Evolutionary conservation across 2,797 vertebrate species (phyloP), one percentile per base, ranked within the genome.

Genomic region (Perdix hodgsoniae): DNA sequence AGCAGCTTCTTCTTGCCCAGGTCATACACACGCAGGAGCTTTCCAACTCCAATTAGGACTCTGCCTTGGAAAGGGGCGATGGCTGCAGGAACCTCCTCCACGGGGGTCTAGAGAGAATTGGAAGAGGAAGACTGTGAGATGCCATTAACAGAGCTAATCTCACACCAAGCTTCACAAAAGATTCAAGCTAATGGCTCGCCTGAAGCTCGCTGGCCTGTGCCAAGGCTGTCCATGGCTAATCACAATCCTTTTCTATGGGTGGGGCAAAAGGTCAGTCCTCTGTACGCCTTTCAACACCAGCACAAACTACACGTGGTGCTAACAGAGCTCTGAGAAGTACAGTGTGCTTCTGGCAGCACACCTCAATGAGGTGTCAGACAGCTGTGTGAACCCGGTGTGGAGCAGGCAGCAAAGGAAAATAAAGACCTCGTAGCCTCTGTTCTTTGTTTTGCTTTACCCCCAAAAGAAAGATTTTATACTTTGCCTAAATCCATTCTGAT

Each of bases 1-100:
- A 99, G 98, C 91, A 99, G 98, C 86, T 99, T 99, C 98, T 99
- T 99, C 96, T 99, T 99, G 80, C 99, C 99, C 77, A 99, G 95
- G 97, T 99, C 99, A 3, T 99, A 99, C 9, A 99, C 99, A 42
- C 99, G 98, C 86, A 99, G 95, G 52, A 99, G 98, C 87, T 99
- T 99, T 4, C 99, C 99, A n/a, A 99, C 99, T 16, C 99, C 99
- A 61, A 99, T 98, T 78, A 99, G 96, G 33, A 98, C 97, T 31
- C 99, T 97, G 11, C 99, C 99, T 91, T 99, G 99, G 96, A 99
- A 99, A 0, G 99, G 99, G 44, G 99, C 99, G n/a, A 99, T 99
- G 73, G 99, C 99, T 90, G 99, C 97, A 10, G 99, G 99, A 23
- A 99, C 99, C 42, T 99, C 99, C 96, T 99, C 99, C 26, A 99